phyloP scores from a whole-genome alignment of 2,113 vertebrate species.

The Catharus fuscescens region DNA sequence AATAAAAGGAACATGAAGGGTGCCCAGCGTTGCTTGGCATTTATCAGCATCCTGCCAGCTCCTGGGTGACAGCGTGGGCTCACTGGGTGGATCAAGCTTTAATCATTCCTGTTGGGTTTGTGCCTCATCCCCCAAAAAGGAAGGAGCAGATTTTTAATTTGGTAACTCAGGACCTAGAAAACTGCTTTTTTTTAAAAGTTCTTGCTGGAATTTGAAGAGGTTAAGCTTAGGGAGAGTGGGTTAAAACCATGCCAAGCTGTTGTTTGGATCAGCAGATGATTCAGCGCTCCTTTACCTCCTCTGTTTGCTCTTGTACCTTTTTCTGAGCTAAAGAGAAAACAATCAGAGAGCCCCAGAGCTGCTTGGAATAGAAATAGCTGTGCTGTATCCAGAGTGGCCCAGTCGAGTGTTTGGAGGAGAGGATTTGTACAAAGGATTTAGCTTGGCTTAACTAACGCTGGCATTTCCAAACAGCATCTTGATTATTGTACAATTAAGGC shows the following conservation, averaged over 20 bases:
- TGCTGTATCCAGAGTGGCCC: neutral
- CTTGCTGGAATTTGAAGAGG: neutral
- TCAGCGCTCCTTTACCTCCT: neutral
- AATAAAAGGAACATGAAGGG: neutral
- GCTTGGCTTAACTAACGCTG: neutral
- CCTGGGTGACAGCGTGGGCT: neutral
- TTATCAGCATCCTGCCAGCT: neutral
- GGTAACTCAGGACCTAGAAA: neutral
- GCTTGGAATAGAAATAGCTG: neutral
- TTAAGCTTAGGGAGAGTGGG: accelerated
- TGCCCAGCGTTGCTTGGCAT: neutral
- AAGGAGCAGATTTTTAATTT: neutral
- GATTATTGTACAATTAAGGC: neutral
- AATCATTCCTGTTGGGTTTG: neutral
- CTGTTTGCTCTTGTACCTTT: neutral
- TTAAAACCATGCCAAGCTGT: neutral
- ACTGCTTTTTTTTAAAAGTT: neutral
- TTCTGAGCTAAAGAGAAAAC: conserved; percentile 25
- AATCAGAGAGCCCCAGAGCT: neutral
- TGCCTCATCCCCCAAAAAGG: neutral
- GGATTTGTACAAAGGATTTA: conserved; percentile 36
- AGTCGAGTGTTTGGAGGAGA: neutral
- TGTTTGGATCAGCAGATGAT: neutral
- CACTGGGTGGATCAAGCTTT: neutral
- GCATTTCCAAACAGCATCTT: neutral